phyloP scores from a whole-genome alignment of 2,888 invertebrate species.

The Melinaea menophilus region DNA sequence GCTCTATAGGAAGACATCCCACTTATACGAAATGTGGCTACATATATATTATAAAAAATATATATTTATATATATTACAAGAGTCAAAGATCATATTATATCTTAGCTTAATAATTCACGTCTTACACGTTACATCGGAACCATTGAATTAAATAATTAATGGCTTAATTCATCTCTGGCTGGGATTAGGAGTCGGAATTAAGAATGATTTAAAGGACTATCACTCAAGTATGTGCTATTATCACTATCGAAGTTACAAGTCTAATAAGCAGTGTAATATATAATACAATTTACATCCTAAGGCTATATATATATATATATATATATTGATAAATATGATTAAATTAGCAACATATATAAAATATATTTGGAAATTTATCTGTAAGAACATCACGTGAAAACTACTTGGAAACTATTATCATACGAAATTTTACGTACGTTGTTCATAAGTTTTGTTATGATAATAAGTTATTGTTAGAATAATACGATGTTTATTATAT shows the following conservation, averaged over 20 bases:
- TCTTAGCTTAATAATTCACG: background rate
- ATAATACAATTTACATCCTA: too few species aligned
- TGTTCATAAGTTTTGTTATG: too few species aligned
- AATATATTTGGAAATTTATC: too few species aligned
- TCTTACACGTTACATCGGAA: background rate
- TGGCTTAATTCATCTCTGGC: constrained; percentile 27
- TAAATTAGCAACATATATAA: too few species aligned
- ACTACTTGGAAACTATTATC: too few species aligned
- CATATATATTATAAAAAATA: background rate
- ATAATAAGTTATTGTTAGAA: too few species aligned
- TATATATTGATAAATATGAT: too few species aligned
- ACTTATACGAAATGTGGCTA: background rate
- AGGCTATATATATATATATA: too few species aligned
- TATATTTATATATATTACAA: background rate
- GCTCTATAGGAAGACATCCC: background rate
- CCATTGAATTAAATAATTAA: constrained; percentile 24
- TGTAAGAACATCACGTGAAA: too few species aligned
- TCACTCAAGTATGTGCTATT: constrained; percentile 15
- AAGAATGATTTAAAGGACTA: constrained; percentile 20
- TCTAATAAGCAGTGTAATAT: background rate
- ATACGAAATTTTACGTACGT: too few species aligned
- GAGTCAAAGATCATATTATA: too few species aligned
- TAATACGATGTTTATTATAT: too few species aligned
- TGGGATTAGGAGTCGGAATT: constrained; percentile 25
- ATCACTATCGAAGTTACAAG: constrained; percentile 2